Base-by-base conservation (phyloP, 2,888 invertebrate species). In the Imbricaverruca yamaguchii region DNA sequence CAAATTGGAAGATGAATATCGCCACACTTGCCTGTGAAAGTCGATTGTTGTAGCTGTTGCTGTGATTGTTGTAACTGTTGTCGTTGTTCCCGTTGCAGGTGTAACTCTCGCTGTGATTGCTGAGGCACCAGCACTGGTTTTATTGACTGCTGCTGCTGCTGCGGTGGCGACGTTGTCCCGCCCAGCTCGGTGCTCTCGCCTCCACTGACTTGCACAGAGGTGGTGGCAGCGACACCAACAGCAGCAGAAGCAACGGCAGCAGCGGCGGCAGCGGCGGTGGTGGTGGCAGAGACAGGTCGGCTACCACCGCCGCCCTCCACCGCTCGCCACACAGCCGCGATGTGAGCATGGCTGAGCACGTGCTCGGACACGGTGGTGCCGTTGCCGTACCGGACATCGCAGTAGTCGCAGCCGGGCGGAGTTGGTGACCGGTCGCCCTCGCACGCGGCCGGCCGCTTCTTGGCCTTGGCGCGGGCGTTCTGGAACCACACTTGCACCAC, bases 401-500 rank as follows among this genome's bases (percentile, higher is more conserved):
- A 98, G 84, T 94, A 91, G 85, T 93, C 92, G 89, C 98, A 98
- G 87, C 96, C 95, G 80, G 89, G 84, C 81, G 84, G 83, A 57
- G 83, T 82, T 81, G 83, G 82, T 80, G 84, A 84, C 82, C 84
- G 84, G 81, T 86, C 86, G 90, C 89, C 80, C 92, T 92, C 61
- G 4, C 67, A 69, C 57, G 78, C 80, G 83, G 93, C 88, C 84
- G 93, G 92, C 85, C 92, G 91, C 87, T 97, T 96, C 90, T 97
- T 96, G 87, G 96, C 98, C 90, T 98, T 98, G 86, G 98, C 98
- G 85, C 98, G 91, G 69, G 98, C 97, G 88, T 99, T 99, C 90
- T 99, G 98, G 89, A 98, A 99, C 95, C 96, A 96, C 86, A 96
- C 90, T 87, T 90, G 88, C 84, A 95, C 92, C 79, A 97, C 97